These are phyloP conservation scores for Acanthacorydalis orientalis DNA, from an alignment of 2,888 invertebrate genomes.

Conservation along the genomic window DNA sequence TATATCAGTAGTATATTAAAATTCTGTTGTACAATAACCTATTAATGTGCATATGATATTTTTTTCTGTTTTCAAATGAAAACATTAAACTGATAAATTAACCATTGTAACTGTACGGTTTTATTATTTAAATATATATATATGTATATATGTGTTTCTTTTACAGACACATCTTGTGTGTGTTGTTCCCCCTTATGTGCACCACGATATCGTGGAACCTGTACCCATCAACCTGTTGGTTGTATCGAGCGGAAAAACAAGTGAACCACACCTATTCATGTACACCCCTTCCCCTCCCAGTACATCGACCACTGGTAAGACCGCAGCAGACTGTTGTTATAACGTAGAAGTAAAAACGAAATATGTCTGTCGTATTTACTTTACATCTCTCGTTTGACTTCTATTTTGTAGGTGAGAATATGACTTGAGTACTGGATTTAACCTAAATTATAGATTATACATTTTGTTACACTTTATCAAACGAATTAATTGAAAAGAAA, in stretches of 20 bases:
- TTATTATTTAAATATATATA: too few species aligned
- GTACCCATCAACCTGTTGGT: constrained; percentile 62
- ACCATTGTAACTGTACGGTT: too few species aligned
- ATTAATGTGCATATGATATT: too few species aligned
- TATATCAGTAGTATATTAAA: too few species aligned
- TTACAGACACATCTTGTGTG: constrained; percentile 74
- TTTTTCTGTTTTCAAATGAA: too few species aligned
- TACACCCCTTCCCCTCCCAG: constrained; percentile 42
- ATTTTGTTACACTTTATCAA: too few species aligned
- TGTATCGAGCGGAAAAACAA: constrained; percentile 69
- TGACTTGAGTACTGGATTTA: too few species aligned
- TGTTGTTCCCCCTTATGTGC: constrained; percentile 62
- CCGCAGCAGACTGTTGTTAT: constrained; percentile 7
- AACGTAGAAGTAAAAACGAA: constrained; percentile 1
- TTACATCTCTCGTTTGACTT: background rate
- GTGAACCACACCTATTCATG: constrained; percentile 69
- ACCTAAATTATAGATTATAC: too few species aligned
- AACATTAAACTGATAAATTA: too few species aligned
- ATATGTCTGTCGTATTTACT: constrained; percentile 3
- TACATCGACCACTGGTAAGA: constrained; percentile 13
- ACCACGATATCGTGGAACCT: constrained; percentile 49
- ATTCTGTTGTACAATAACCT: too few species aligned
- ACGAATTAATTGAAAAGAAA: too few species aligned
- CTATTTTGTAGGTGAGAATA: too few species aligned
- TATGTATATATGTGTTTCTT: constrained; percentile 8